Conservation (phyloP, 1,140 invertebrate genomes). For the Mamestra configurata region DNA sequence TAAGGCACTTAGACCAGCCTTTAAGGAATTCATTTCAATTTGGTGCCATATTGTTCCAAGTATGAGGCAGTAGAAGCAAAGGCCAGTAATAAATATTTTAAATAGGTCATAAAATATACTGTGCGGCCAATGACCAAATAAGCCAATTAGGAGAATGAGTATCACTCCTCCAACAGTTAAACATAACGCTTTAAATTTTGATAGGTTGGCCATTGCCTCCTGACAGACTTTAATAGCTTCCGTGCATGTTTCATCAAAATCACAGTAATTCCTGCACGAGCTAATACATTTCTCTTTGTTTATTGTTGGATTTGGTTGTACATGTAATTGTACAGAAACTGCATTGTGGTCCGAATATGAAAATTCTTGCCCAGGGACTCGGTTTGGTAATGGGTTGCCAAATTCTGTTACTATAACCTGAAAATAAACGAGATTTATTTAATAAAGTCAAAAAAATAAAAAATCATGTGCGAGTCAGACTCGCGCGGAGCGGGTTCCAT, state of each 20-base stretch:
- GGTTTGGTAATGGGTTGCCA: constrained; percentile 91
- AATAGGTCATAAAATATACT: constrained; percentile 74
- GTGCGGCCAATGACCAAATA: constrained; percentile 83
- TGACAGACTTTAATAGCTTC: constrained; percentile 90
- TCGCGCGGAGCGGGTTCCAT: too few species aligned
- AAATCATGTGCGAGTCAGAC: too few species aligned
- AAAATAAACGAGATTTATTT: constrained; percentile 54
- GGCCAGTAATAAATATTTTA: constrained; percentile 89
- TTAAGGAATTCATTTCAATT: constrained; percentile 93
- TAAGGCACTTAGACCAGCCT: constrained; percentile 89
- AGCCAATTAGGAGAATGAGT: constrained; percentile 84
- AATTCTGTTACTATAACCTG: constrained; percentile 90
- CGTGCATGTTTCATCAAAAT: constrained; percentile 86
- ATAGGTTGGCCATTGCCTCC: constrained; percentile 88
- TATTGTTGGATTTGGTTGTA: constrained; percentile 57
- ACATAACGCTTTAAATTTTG: constrained; percentile 89
- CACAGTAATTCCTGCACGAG: constrained; percentile 27
- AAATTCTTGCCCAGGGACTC: constrained; percentile 91
- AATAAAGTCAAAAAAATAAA: too few species aligned
- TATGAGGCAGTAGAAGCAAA: constrained; percentile 91
- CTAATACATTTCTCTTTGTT: constrained; percentile 55
- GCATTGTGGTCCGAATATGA: constrained; percentile 98
- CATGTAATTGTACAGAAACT: constrained; percentile 90
- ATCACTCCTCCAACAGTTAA: constrained; percentile 86
- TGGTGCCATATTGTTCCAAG: constrained; percentile 94